phyloP scores from a whole-genome alignment of 2,888 invertebrate species.

The Agrotis puta region DNA sequence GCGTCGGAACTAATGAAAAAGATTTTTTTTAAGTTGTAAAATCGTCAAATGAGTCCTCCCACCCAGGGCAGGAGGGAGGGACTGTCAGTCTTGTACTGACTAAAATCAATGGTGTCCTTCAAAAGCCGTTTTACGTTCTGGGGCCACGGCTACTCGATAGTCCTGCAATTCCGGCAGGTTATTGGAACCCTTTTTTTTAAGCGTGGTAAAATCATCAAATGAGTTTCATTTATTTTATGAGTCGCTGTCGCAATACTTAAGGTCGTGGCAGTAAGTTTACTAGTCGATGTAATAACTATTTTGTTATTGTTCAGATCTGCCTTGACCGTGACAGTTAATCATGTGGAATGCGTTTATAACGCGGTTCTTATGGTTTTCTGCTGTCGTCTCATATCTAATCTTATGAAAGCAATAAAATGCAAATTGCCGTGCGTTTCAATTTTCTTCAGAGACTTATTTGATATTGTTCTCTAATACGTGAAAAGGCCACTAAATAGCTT shows the following conservation, averaged over 20 bases:
- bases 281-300: conserved; percentile 3
- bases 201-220: too few species aligned
- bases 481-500: not conserved
- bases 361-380: conserved; percentile 29
- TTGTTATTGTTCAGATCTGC: conserved; percentile 31
- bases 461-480: conserved; percentile 14
- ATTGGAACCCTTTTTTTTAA: too few species aligned
- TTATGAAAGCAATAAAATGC: conserved; percentile 34
- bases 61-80: too few species aligned
- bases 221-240: not conserved
- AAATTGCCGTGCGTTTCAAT: conserved; percentile 22
- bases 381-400: conserved; percentile 26
- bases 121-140: too few species aligned
- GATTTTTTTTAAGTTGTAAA: too few species aligned
- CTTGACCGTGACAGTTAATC: conserved; percentile 61
- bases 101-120: too few species aligned
- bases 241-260: not conserved
- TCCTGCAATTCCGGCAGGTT: too few species aligned
- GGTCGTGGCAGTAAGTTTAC: conserved; percentile 6
- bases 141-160: too few species aligned
- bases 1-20: too few species aligned
- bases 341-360: conserved; percentile 48
- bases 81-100: too few species aligned
- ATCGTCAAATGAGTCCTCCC: too few species aligned
- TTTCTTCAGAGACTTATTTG: not conserved